A percentile compares a stretch with the other conserved stretches of the same genome.
Conservation (phyloP, 2,888 invertebrate species). For the Diloba caeruleocephala region DNA sequence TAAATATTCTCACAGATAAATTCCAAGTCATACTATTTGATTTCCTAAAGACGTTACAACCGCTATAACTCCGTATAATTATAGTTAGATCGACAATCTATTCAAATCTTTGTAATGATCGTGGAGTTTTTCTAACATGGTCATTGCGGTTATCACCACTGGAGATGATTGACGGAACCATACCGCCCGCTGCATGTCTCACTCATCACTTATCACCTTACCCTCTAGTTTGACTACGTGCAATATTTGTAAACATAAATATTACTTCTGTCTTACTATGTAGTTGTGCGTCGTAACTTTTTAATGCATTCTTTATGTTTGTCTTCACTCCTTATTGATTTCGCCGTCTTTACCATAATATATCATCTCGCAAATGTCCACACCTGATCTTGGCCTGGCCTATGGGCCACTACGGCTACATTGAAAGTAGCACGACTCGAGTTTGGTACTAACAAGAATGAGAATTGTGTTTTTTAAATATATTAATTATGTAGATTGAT, state of each 20-base stretch:
- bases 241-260: conserved; percentile 24
- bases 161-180: conserved; percentile 41
- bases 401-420: too few species aligned
- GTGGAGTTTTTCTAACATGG: conserved; percentile 31
- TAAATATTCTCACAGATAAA: conserved; percentile 9
- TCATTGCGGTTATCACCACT: conserved; percentile 40
- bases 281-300: neutral
- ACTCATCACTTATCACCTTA: conserved; percentile 29
- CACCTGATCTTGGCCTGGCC: too few species aligned
- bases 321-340: too few species aligned
- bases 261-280: conserved; percentile 3
- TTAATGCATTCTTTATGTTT: too few species aligned
- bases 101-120: conserved; percentile 39
- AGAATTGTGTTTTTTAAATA: too few species aligned
- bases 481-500: too few species aligned
- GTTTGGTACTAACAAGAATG: too few species aligned
- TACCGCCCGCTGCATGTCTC: conserved; percentile 31
- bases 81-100: conserved; percentile 17
- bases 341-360: too few species aligned
- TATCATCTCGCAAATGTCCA: too few species aligned
- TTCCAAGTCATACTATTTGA: conserved; percentile 5
- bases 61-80: conserved; percentile 6
- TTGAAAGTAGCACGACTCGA: too few species aligned
- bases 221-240: conserved; percentile 11
- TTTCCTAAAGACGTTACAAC: neutral